Conservation (phyloP, 2,797 vertebrate species). For the Semotilus atromaculatus region DNA sequence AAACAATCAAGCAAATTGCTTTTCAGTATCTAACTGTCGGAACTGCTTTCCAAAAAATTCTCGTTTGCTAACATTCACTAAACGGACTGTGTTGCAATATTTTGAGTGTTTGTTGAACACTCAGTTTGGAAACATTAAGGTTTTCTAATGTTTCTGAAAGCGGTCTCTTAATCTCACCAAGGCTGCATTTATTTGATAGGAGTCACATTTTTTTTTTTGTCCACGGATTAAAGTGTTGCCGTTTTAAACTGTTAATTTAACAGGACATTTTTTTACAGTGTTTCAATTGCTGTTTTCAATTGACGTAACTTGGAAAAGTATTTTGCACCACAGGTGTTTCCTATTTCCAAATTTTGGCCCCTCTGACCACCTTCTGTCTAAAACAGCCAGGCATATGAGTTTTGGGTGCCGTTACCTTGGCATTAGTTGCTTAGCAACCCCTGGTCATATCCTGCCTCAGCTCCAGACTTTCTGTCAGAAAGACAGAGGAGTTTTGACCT, state of each 20-base stretch:
- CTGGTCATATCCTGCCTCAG: slow-evolving; percentile 1
- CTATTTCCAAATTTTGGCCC: neutral
- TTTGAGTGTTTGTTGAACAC: too few species aligned
- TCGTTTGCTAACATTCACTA: neutral
- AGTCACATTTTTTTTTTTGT: too few species aligned
- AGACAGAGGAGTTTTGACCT: slow-evolving; percentile 20
- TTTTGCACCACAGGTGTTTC: neutral
- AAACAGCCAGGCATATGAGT: neutral
- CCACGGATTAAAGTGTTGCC: too few species aligned
- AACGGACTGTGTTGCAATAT: neutral
- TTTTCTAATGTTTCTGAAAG: too few species aligned
- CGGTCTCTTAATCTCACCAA: neutral
- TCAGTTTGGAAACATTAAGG: too few species aligned
- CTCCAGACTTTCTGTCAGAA: slow-evolving; percentile 23
- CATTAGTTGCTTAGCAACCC: slow-evolving; percentile 47
- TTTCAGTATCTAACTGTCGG: neutral
- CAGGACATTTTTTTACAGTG: neutral
- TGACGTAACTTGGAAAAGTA: neutral
- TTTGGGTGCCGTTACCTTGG: slow-evolving; percentile 33
- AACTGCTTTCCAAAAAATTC: neutral
- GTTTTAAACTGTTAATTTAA: neutral
- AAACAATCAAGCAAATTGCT: too few species aligned
- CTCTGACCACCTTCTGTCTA: slow-evolving; percentile 5
- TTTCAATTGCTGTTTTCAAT: neutral
- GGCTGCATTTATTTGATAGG: neutral